A percentile compares a stretch with the other conserved stretches of the same genome.
phyloP scores from a whole-genome alignment of 1,140 invertebrate species.

The Marisa cornuarietis region DNA sequence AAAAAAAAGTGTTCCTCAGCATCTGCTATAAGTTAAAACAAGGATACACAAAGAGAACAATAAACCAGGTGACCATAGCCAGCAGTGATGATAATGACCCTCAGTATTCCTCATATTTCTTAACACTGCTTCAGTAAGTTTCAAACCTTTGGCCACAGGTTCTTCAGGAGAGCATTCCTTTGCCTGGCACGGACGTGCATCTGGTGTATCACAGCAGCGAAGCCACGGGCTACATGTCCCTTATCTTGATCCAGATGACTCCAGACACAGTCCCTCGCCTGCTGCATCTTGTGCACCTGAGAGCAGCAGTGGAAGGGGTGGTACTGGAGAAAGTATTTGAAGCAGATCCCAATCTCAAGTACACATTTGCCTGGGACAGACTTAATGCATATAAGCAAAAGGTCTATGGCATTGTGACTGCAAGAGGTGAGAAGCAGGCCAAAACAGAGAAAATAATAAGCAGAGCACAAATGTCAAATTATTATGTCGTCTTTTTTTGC shows the following conservation, averaged over 20 bases:
- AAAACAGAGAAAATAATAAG: too few species aligned
- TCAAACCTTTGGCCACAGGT: slow-evolving; percentile 73
- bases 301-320: slow-evolving; percentile 90
- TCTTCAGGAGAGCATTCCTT: slow-evolving; percentile 91
- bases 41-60: too few species aligned
- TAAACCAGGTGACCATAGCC: too few species aligned
- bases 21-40: too few species aligned
- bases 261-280: slow-evolving; percentile 79
- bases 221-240: slow-evolving; percentile 90
- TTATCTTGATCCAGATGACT: slow-evolving; percentile 90
- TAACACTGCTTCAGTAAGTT: neutral
- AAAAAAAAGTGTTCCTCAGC: too few species aligned
- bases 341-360: slow-evolving; percentile 92
- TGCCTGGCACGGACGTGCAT: slow-evolving; percentile 91
- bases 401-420: slow-evolving; percentile 73
- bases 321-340: slow-evolving; percentile 92
- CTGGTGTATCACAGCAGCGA: slow-evolving; percentile 93
- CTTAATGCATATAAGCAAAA: slow-evolving; percentile 97
- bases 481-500: too few species aligned
- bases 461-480: too few species aligned
- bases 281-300: slow-evolving; percentile 85
- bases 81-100: too few species aligned
- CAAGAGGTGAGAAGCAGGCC: slow-evolving; percentile 54
- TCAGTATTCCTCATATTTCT: neutral
- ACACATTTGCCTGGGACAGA: slow-evolving; percentile 97